Percentiles rank a stretch among this genome's conserved stretches.
These are phyloP conservation scores for Galeopterus variegatus DNA, from an alignment of 2,113 vertebrate genomes.

Conservation along the genomic window DNA sequence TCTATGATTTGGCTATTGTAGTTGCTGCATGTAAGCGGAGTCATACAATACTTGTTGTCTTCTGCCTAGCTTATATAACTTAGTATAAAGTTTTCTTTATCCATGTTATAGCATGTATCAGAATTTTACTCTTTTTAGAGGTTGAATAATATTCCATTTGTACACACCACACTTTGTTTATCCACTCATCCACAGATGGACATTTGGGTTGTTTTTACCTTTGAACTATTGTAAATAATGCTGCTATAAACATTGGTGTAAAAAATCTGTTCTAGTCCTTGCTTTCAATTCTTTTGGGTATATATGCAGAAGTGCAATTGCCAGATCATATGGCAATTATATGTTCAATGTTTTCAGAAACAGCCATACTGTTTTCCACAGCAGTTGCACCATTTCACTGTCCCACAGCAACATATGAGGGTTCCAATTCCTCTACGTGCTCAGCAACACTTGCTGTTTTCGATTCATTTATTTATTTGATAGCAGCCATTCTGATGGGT, in stretches of 20 bases:
- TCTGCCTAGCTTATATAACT: background rate
- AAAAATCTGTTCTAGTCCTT: background rate
- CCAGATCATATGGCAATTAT: background rate
- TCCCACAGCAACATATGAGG: background rate
- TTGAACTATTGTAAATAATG: background rate
- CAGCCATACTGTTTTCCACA: background rate
- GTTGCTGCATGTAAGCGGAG: background rate
- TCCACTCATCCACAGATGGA: background rate
- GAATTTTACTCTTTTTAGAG: slow-evolving; percentile 35
- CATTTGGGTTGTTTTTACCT: background rate
- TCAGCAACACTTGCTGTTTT: background rate
- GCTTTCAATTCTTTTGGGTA: background rate
- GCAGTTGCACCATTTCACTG: background rate
- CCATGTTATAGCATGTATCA: background rate
- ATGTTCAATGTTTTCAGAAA: background rate
- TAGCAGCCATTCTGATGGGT: background rate
- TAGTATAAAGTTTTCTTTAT: background rate
- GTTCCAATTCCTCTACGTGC: background rate
- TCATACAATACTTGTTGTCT: background rate
- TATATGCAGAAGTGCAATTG: background rate
- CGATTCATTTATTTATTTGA: background rate
- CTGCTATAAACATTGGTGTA: background rate
- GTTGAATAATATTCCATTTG: background rate
- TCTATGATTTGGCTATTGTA: background rate
- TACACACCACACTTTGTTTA: background rate